A percentile compares a stretch with the other conserved stretches of the same genome.
phyloP scores from a whole-genome alignment of 2,888 invertebrate genomes.

The Drosophila hamatofila region DNA sequence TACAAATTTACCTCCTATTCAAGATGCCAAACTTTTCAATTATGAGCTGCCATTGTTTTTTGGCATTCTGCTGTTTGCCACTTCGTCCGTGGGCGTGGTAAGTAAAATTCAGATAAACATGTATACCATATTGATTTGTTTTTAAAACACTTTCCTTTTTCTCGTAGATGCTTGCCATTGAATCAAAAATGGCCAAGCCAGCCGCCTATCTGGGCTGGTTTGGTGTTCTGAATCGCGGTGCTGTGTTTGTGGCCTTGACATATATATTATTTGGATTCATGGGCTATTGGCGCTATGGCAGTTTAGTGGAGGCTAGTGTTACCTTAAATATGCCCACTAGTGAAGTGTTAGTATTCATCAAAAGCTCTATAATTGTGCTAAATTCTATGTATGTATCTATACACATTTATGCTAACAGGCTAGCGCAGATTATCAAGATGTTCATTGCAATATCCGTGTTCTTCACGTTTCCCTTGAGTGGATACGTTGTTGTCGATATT shows the following conservation, averaged over 20 bases:
- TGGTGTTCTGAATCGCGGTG: conserved; percentile 94
- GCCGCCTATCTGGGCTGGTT: conserved; percentile 93
- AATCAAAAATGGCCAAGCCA: conserved; percentile 96
- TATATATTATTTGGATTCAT: conserved; percentile 95
- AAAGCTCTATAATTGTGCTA: not conserved
- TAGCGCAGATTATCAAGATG: conserved; percentile 90
- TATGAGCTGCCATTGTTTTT: conserved; percentile 91
- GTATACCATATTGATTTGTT: not conserved
- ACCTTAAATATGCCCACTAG: conserved; percentile 92
- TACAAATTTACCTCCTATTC: conserved; percentile 86
- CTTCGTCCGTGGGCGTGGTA: conserved; percentile 92
- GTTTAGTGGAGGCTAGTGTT: conserved; percentile 88
- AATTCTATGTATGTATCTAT: not conserved
- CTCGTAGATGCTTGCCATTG: conserved; percentile 94
- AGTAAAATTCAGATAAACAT: conserved; percentile 82
- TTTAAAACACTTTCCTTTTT: not conserved
- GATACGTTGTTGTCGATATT: conserved; percentile 97
- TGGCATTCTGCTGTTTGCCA: conserved; percentile 94
- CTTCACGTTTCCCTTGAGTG: conserved; percentile 95
- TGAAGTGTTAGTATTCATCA: conserved; percentile 87
- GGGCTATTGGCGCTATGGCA: conserved; percentile 95
- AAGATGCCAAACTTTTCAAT: conserved; percentile 74
- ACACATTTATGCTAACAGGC: conserved; percentile 84
- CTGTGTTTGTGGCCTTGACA: conserved; percentile 91
- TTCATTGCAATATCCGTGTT: conserved; percentile 94